Evolutionary conservation across 2,797 vertebrate genomes (phyloP).

Genomic region (Lophura swinhoii): DNA sequence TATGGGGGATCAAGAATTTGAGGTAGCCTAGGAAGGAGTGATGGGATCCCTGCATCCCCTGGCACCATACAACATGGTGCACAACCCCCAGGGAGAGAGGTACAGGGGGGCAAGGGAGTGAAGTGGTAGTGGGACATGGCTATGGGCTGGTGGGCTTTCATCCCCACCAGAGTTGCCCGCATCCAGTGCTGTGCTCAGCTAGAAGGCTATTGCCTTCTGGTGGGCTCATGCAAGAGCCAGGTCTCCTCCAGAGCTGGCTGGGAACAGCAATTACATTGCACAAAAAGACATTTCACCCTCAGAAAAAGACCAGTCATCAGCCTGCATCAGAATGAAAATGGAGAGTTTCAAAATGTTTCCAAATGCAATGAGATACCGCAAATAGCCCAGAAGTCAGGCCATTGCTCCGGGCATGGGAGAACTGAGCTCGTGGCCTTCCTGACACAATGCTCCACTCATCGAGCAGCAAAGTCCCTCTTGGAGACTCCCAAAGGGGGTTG

Average conservation of each 20-base stretch:
- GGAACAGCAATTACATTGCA: neutral
- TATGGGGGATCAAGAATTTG: neutral
- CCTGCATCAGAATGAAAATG: neutral
- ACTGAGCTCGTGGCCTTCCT: no score
- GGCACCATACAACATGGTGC: no score
- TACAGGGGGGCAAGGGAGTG: neutral
- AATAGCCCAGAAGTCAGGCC: neutral
- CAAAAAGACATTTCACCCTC: neutral
- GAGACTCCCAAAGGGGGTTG: neutral
- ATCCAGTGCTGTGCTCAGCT: neutral
- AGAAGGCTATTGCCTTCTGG: neutral
- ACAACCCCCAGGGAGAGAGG: neutral
- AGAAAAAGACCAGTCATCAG: neutral
- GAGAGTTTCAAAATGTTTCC: neutral
- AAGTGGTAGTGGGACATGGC: neutral
- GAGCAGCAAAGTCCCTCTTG: neutral
- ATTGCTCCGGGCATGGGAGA: neutral
- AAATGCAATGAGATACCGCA: neutral
- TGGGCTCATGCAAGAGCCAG: neutral
- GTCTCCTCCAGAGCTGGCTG: neutral
- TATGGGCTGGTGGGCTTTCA: neutral
- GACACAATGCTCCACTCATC: neutral
- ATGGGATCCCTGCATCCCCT: neutral
- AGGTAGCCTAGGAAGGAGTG: neutral
- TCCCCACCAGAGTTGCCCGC: neutral